phyloP scores from a whole-genome alignment of 2,797 vertebrate species.

The Crypturellus tataupa region DNA sequence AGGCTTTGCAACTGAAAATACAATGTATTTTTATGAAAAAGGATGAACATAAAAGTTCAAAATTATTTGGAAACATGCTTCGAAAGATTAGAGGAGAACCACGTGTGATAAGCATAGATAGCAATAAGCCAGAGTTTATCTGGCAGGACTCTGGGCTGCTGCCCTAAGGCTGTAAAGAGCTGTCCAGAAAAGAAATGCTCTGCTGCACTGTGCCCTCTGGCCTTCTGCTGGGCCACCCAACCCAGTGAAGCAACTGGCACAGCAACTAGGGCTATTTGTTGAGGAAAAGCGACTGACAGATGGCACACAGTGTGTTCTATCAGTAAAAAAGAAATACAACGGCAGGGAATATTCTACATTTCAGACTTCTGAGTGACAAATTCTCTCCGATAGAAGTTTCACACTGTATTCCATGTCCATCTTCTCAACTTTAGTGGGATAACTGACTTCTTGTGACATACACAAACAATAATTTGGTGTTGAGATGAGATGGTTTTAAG shows the following conservation, averaged over 20 bases:
- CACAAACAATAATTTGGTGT: not conserved
- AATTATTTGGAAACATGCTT: not conserved
- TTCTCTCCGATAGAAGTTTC: not conserved
- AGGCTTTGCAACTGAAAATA: not conserved
- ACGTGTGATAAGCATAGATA: not conserved
- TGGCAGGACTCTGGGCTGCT: not conserved
- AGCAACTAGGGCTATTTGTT: not conserved
- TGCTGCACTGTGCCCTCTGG: not conserved
- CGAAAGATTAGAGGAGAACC: not conserved
- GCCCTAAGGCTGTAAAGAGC: not conserved
- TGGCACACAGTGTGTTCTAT: not conserved
- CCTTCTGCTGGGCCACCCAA: not conserved
- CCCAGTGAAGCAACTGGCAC: not conserved
- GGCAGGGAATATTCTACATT: not conserved
- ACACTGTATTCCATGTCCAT: no score
- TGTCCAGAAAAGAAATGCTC: not conserved
- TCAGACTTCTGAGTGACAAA: not conserved
- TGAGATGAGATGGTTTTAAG: not conserved
- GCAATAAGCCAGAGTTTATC: not conserved
- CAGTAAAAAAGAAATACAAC: not conserved
- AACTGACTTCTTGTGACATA: not conserved
- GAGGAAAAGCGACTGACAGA: not conserved
- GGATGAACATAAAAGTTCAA: not conserved
- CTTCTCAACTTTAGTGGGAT: not conserved
- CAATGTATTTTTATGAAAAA: not conserved